These are phyloP conservation scores for Rotaria socialis DNA, from an alignment of 2,888 invertebrate species.

Conservation along the genomic window DNA sequence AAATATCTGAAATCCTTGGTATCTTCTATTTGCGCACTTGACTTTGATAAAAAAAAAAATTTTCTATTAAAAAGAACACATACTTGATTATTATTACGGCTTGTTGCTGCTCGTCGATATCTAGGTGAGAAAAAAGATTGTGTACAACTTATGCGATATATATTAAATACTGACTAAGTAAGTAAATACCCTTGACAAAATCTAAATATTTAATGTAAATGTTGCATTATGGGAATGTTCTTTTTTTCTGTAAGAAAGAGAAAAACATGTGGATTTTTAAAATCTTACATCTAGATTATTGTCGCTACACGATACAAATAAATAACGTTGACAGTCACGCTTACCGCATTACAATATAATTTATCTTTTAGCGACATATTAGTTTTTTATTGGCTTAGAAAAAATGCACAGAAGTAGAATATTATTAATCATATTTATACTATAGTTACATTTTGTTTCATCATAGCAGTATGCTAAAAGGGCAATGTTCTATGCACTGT, in stretches of 20 bases:
- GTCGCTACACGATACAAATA: not conserved
- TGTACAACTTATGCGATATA: not conserved
- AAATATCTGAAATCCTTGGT: too few relatives aligned
- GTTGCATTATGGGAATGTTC: not conserved
- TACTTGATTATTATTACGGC: too few relatives aligned
- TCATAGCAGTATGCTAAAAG: not conserved
- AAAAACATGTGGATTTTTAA: not conserved
- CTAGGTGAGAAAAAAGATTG: not conserved
- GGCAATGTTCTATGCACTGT: not conserved
- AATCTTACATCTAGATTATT: not conserved
- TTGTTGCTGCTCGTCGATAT: too few relatives aligned
- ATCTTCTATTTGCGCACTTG: too few relatives aligned
- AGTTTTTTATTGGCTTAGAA: not conserved
- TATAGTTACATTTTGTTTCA: too few relatives aligned
- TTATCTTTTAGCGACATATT: not conserved
- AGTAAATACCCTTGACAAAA: not conserved
- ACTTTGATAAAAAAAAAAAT: too few relatives aligned
- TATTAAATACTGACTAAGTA: not conserved
- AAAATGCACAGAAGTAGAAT: not conserved
- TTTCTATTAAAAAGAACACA: too few relatives aligned
- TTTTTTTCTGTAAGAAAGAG: not conserved
- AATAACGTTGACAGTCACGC: not conserved
- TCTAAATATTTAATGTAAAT: not conserved
- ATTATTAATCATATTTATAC: not conserved
- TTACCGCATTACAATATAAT: not conserved